These are phyloP conservation scores for Festucalex cinctus DNA, from an alignment of 2,113 vertebrate genomes.

Conservation along the genomic window DNA sequence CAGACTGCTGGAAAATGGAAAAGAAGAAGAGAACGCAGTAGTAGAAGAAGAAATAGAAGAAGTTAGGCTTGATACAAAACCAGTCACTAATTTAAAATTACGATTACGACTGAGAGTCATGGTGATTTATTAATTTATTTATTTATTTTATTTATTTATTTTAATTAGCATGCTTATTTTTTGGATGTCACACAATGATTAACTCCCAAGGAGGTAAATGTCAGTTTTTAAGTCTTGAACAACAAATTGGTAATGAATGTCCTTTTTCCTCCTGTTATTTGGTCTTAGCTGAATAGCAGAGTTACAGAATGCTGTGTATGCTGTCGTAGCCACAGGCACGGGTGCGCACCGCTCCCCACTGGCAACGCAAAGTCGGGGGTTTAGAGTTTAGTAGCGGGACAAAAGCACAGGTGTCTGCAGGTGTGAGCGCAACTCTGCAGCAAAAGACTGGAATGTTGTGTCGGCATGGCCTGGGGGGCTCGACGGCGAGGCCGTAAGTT, in stretches of 20 bases:
- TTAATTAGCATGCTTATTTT: no score
- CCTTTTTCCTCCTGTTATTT: constrained; percentile 51
- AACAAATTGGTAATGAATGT: constrained; percentile 48
- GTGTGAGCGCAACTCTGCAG: constrained; percentile 42
- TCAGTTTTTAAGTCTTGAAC: background rate
- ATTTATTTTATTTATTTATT: no score
- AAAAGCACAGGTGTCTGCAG: constrained; percentile 77
- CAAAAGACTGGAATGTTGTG: constrained; percentile 40
- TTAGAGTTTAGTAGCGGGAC: constrained; percentile 39
- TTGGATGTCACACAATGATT: no score
- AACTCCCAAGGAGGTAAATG: background rate
- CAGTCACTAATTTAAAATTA: no score
- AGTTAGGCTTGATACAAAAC: no score
- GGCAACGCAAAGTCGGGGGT: constrained; percentile 25
- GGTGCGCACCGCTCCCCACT: constrained; percentile 20
- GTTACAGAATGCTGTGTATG: constrained; percentile 53
- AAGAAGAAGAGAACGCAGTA: no score
- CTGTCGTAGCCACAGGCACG: constrained; percentile 51
- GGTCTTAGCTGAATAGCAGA: constrained; percentile 35
- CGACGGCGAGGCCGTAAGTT: constrained; percentile 30
- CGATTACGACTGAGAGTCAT: no score
- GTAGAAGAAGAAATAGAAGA: no score
- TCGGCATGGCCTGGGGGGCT: constrained; percentile 48
- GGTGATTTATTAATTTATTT: no score
- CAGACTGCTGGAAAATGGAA: no score